Conservation (phyloP, 1,140 invertebrate genomes). For the Dufourea novaeangliae region DNA sequence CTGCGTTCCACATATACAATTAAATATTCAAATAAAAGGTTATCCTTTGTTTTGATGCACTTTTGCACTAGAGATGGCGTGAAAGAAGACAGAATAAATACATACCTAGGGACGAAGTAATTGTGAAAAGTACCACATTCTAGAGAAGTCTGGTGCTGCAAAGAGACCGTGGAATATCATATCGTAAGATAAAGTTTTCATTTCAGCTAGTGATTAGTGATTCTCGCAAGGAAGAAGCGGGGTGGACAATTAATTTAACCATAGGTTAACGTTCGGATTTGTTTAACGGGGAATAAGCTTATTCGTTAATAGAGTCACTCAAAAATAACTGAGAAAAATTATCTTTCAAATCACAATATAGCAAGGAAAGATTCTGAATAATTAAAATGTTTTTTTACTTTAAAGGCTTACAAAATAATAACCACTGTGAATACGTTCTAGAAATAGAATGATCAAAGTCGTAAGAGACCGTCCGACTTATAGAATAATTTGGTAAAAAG, state of each 20-base stretch:
- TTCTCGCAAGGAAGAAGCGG: too few relatives aligned
- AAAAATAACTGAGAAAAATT: not conserved
- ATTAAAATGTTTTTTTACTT: not conserved
- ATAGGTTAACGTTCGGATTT: too few relatives aligned
- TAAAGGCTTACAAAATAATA: not conserved
- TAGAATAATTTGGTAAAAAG: conserved; percentile 1
- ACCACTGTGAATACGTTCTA: not conserved
- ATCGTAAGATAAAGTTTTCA: too few relatives aligned
- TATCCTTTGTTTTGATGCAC: not conserved
- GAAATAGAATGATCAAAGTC: not conserved
- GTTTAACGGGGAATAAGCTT: not conserved
- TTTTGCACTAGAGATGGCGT: too few relatives aligned
- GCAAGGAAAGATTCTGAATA: not conserved
- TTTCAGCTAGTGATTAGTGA: too few relatives aligned
- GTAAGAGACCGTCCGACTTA: not conserved
- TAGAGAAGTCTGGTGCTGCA: too few relatives aligned
- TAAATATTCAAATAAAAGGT: not conserved
- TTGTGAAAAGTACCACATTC: too few relatives aligned
- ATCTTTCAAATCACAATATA: not conserved
- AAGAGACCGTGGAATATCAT: too few relatives aligned
- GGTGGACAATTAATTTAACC: too few relatives aligned
- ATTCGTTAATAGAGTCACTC: not conserved
- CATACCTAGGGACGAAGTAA: too few relatives aligned
- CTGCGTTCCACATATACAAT: not conserved
- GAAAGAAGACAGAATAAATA: too few relatives aligned